A percentile compares a stretch with the other conserved stretches of the same genome.
phyloP scores from a whole-genome alignment of 53 echinoderm and acorn worm species.

The Actinopyga echinites region DNA sequence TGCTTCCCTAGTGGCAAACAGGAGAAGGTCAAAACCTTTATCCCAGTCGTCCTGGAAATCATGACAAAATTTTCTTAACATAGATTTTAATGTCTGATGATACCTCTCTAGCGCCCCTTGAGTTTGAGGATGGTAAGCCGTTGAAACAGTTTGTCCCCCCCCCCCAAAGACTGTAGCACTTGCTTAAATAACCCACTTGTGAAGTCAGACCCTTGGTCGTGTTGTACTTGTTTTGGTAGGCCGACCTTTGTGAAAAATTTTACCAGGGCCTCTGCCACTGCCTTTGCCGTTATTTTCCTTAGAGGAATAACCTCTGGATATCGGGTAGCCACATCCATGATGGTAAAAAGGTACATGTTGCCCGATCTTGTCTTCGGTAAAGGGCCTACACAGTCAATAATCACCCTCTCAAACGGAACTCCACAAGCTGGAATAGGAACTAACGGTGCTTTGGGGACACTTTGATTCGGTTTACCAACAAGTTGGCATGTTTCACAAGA shows the following conservation, averaged over 20 bases:
- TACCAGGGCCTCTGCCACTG: constrained; percentile 47
- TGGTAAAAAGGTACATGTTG: constrained; percentile 58
- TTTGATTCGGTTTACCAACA: constrained; percentile 57
- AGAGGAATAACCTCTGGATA: constrained; percentile 69
- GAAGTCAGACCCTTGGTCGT: constrained; percentile 57
- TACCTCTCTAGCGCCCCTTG: constrained; percentile 62
- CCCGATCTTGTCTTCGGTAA: constrained; percentile 64
- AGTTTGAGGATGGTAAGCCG: constrained; percentile 51
- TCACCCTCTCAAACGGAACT: constrained; percentile 66
- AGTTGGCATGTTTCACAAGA: constrained; percentile 69
- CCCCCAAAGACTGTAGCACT: constrained; percentile 24
- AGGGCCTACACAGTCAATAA: constrained; percentile 75
- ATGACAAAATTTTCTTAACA: constrained; percentile 38
- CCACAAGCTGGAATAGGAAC: constrained; percentile 66
- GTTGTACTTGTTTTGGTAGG: constrained; percentile 57
- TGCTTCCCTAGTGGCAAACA: constrained; percentile 60
- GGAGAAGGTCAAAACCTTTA: constrained; percentile 61
- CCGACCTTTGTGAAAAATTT: constrained; percentile 64
- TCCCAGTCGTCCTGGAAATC: constrained; percentile 52
- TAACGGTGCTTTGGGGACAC: constrained; percentile 39
- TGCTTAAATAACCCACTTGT: constrained; percentile 47
- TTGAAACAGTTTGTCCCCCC: constrained; percentile 10
- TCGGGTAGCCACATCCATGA: constrained; percentile 63
- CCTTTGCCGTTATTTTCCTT: constrained; percentile 49
- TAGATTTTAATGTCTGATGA: constrained; percentile 56